Conservation (phyloP, 2,888 invertebrate genomes). For the Hartigia nigra region DNA sequence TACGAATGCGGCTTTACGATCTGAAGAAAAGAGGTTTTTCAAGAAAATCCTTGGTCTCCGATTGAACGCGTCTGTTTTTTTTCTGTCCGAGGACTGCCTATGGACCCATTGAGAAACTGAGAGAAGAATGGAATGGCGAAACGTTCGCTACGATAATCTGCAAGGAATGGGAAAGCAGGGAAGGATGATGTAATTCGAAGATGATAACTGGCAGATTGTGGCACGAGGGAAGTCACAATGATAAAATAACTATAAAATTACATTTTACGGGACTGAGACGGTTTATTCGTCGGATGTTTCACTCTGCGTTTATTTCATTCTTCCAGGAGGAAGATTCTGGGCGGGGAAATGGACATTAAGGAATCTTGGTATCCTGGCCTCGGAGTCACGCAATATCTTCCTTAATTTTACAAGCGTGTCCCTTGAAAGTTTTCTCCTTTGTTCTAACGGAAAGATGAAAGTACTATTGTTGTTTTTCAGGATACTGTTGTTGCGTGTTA, state of each 20-base stretch:
- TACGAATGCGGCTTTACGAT: neutral
- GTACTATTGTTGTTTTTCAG: neutral
- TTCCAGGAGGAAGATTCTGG: neutral
- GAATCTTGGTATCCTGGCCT: neutral
- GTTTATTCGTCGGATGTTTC: conserved; percentile 45
- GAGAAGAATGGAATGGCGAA: neutral
- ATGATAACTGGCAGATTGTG: conserved; percentile 6
- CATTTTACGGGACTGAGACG: conserved; percentile 44
- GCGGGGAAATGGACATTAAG: neutral
- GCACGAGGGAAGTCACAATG: conserved; percentile 39
- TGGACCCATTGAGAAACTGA: neutral
- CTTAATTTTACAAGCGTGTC: neutral
- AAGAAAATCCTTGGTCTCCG: neutral
- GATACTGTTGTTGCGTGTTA: neutral
- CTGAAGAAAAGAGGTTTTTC: neutral
- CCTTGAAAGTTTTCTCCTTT: neutral
- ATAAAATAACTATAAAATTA: conserved; percentile 55
- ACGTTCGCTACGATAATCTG: neutral
- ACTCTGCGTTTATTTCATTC: conserved; percentile 16
- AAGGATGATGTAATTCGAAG: conserved; percentile 1
- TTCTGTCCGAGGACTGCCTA: neutral
- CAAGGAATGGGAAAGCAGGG: neutral
- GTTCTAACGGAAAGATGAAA: neutral
- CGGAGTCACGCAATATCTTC: neutral
- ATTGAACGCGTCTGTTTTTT: neutral